phyloP scores from a whole-genome alignment of 1,140 invertebrate genomes.

The Bathynomus jamesi region DNA sequence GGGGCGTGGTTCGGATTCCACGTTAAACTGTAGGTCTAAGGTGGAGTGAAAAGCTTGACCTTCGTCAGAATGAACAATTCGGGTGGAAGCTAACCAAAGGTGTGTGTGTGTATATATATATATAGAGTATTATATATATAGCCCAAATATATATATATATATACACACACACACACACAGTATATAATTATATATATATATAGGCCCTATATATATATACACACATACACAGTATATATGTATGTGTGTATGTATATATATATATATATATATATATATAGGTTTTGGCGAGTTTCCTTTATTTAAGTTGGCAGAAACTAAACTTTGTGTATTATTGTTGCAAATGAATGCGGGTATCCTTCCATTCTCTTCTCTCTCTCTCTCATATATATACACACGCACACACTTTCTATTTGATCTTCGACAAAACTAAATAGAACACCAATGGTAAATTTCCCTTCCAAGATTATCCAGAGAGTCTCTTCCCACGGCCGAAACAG shows the following conservation, averaged over 20 bases:
- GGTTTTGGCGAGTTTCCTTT: neutral
- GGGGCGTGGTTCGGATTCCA: no score
- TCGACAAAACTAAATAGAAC: neutral
- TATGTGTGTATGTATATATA: slow-evolving; percentile 10
- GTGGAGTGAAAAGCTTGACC: no score
- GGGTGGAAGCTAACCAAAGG: no score
- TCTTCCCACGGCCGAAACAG: neutral
- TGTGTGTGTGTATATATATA: neutral
- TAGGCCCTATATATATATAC: slow-evolving; percentile 9
- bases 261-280: slow-evolving; percentile 11
- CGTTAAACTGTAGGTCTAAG: no score
- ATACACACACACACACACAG: slow-evolving; percentile 1
- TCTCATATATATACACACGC: neutral
- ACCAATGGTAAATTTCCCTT: neutral
- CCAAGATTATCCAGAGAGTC: neutral
- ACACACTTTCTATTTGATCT: neutral
- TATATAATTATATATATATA: slow-evolving; percentile 4
- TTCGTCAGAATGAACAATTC: no score
- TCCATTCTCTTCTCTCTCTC: slow-evolving; percentile 3
- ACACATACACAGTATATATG: neutral
- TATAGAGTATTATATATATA: neutral
- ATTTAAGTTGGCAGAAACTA: neutral
- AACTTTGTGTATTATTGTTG: neutral
- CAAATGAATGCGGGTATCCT: neutral
- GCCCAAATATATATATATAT: neutral